phyloP scores from a whole-genome alignment of 2,113 vertebrate genomes.

The Coreoperca whiteheadi region DNA sequence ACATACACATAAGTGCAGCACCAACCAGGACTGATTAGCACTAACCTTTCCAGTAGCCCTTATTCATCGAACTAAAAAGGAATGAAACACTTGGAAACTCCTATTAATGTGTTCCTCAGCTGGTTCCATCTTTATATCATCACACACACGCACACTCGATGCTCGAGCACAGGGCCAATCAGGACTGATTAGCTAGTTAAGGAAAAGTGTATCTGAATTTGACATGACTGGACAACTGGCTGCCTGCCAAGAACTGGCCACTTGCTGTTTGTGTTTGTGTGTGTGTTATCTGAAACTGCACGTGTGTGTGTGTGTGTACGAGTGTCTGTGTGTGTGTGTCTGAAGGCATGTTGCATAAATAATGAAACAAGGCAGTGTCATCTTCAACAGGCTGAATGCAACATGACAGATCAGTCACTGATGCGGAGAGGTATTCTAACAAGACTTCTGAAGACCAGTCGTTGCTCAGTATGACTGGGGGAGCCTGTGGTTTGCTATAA shows the following conservation, averaged over 20 bases:
- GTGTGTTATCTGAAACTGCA: constrained; percentile 34
- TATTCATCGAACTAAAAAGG: not conserved
- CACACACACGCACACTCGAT: constrained; percentile 6
- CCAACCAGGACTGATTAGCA: constrained; percentile 18
- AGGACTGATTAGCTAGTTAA: constrained; percentile 35
- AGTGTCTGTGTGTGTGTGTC: constrained; percentile 13
- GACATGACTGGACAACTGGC: constrained; percentile 37
- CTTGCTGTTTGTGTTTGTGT: constrained; percentile 33
- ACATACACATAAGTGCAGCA: not conserved
- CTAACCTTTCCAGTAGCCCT: not conserved
- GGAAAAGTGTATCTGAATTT: constrained; percentile 40
- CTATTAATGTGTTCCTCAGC: constrained; percentile 5
- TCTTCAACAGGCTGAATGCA: constrained; percentile 25
- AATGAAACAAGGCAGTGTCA: constrained; percentile 35
- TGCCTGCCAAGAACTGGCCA: not conserved
- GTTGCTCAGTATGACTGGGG: not conserved
- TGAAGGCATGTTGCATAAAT: constrained; percentile 19
- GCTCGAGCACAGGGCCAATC: not conserved
- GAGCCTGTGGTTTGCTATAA: not conserved
- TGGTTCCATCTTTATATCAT: not conserved
- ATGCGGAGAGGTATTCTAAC: constrained; percentile 12
- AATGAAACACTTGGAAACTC: constrained; percentile 8
- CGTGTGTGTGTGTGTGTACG: constrained; percentile 31
- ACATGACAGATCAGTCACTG: constrained; percentile 43
- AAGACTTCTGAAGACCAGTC: not conserved